Evolutionary conservation across 2,888 invertebrate species (phyloP).

Genomic region (Thymelicus sylvestris): DNA sequence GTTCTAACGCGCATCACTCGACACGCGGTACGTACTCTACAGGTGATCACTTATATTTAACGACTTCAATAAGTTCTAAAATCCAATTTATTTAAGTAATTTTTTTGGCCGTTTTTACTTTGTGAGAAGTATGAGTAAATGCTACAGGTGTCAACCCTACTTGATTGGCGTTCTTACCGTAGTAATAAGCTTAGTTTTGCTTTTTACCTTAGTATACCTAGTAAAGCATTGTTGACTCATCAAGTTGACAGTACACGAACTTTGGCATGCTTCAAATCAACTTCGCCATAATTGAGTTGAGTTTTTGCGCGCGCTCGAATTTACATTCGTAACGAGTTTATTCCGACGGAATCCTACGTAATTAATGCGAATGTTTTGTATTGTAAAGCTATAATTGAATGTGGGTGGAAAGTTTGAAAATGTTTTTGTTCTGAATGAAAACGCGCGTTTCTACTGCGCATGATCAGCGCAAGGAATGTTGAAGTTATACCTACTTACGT

Average conservation of each 20-base stretch:
- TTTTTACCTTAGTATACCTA: no score
- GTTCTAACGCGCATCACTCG: neutral
- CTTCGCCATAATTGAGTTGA: slow-evolving; percentile 21
- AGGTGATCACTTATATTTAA: slow-evolving; percentile 16
- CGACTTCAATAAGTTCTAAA: neutral
- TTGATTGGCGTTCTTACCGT: neutral
- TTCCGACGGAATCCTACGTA: slow-evolving; percentile 39
- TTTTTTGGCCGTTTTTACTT: neutral
- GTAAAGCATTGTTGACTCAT: no score
- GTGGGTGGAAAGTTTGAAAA: slow-evolving; percentile 55
- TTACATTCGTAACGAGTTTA: slow-evolving; percentile 38
- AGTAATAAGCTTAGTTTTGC: no score
- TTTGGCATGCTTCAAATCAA: neutral
- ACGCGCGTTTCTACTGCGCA: slow-evolving; percentile 65
- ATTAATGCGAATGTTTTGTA: slow-evolving; percentile 27
- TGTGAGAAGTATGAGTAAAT: slow-evolving; percentile 2
- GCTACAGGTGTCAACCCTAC: slow-evolving; percentile 17
- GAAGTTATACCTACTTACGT: slow-evolving; percentile 47
- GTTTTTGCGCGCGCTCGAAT: slow-evolving; percentile 26
- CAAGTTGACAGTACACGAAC: neutral
- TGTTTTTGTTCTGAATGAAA: slow-evolving; percentile 55
- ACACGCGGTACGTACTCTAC: slow-evolving; percentile 29
- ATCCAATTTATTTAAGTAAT: neutral
- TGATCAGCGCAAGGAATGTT: slow-evolving; percentile 71
- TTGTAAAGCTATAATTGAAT: slow-evolving; percentile 45